Conservation (phyloP, 2,113 vertebrate species). For the Danionella cerebrum region DNA sequence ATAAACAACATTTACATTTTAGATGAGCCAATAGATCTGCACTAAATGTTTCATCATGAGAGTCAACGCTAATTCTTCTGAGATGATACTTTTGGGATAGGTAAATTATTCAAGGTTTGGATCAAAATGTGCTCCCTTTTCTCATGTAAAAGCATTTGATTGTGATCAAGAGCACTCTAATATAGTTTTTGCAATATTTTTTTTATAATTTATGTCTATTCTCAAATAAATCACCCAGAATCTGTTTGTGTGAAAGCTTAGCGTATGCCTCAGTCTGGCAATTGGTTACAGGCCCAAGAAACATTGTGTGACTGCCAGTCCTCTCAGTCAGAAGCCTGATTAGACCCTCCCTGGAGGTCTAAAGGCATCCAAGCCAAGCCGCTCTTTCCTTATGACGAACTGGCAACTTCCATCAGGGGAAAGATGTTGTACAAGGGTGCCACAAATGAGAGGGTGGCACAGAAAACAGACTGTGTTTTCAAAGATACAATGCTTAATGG, state of each 20-base stretch:
- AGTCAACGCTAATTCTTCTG: background rate
- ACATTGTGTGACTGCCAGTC: background rate
- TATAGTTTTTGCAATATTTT: background rate
- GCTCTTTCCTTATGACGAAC: slow-evolving; percentile 8
- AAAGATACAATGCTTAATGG: slow-evolving; percentile 3
- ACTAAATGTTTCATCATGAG: background rate
- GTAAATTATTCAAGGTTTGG: background rate
- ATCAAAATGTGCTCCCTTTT: background rate
- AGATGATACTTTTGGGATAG: background rate
- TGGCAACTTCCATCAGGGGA: slow-evolving; percentile 5
- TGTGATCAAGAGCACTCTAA: background rate
- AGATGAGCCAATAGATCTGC: background rate
- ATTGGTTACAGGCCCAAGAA: background rate
- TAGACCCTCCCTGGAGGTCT: background rate
- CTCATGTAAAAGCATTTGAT: background rate
- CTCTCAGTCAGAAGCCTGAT: background rate
- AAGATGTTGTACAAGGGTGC: background rate
- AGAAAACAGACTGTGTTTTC: slow-evolving; percentile 13
- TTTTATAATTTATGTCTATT: slow-evolving; percentile 2
- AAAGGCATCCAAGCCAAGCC: background rate
- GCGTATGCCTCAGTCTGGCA: background rate
- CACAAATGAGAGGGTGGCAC: slow-evolving; percentile 10
- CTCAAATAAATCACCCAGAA: background rate
- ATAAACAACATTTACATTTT: background rate
- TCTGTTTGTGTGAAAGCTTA: background rate